Conservation (phyloP, 2,888 invertebrate genomes). For the Lasioglossum morio region DNA sequence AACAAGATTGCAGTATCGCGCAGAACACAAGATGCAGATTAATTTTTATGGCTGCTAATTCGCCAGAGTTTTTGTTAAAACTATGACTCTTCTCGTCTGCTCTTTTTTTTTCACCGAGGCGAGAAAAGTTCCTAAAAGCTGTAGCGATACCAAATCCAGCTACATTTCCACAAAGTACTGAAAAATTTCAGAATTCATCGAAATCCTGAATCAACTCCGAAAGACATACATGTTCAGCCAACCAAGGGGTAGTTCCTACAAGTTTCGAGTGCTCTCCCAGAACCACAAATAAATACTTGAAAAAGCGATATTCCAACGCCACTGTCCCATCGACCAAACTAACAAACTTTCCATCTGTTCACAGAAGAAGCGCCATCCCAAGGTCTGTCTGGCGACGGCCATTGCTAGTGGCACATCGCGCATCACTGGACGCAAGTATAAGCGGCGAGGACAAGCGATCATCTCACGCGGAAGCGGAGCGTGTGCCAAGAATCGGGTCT, state of each 20-base stretch:
- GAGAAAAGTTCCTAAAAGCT: not conserved
- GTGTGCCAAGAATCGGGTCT: conserved; percentile 4
- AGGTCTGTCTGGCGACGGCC: not conserved
- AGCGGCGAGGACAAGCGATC: not conserved
- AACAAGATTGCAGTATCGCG: not conserved
- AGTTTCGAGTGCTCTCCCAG: not conserved
- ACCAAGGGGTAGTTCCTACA: not conserved
- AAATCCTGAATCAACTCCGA: not conserved
- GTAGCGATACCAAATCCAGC: not conserved
- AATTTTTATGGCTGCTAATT: not conserved
- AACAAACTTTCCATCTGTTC: not conserved
- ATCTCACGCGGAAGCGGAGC: not conserved
- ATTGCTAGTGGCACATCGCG: not conserved
- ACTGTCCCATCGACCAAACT: not conserved
- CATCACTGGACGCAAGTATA: not conserved
- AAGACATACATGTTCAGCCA: not conserved
- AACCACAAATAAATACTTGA: not conserved
- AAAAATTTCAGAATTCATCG: not conserved
- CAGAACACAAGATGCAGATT: not conserved
- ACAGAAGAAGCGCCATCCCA: not conserved
- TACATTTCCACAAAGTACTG: not conserved
- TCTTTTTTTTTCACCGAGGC: not conserved
- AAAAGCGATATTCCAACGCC: not conserved
- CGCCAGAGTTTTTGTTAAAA: not conserved
- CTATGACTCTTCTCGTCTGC: no score